Base-by-base conservation (phyloP, 2,113 vertebrate genomes). In the Passer montanus region DNA sequence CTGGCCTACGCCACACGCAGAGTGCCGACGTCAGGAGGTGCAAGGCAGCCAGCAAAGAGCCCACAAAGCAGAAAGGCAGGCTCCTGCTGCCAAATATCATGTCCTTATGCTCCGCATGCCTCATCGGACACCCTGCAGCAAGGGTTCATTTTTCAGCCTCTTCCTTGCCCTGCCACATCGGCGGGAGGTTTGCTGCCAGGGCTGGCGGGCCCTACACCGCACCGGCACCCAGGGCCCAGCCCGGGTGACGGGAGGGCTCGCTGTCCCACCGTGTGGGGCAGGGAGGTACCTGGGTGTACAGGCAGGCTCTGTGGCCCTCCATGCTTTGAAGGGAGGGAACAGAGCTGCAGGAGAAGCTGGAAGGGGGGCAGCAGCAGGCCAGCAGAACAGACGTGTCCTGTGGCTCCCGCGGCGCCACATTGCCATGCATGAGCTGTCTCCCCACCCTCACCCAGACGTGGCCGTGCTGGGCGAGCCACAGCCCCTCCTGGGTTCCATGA, bases 41-140 rank as follows among this genome's bases (percentile, higher is more conserved):
- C 46, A n/a, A 86, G 72, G 35, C 93, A 94, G 77, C 68, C 91
- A 93, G 68, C 53, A 84, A 50, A 94, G 64, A 94, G 73, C 76
- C 87, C 84, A 47, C 89, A 93, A 63, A 93, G 73, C 72, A 31
- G 76, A 93, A 39, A 49, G 89, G 47, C 84, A 18, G 73, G 30
- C n/a, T 89, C 27, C 64, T 1, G 18, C 52, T 93, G 91, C 89
- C 73, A 87, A 89, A 63, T 27, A 84, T 4, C 72, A 0, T 43
- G 50, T 91, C 91, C 68, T 81, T 66, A 33, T 63, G 80, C 50
- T 95, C 72, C 49, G 59, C 2, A 1, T 66, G 86, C 53, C 80
- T 74, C 9, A 0, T 33, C 7, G 3, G 68, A 70, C 47, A 6
- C 26, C 52, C 73, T 55, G 77, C 46, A 59, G 89, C n/a, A 22